Conservation (phyloP, 2,888 invertebrate genomes). For the Agonopterix subpropinquella region DNA sequence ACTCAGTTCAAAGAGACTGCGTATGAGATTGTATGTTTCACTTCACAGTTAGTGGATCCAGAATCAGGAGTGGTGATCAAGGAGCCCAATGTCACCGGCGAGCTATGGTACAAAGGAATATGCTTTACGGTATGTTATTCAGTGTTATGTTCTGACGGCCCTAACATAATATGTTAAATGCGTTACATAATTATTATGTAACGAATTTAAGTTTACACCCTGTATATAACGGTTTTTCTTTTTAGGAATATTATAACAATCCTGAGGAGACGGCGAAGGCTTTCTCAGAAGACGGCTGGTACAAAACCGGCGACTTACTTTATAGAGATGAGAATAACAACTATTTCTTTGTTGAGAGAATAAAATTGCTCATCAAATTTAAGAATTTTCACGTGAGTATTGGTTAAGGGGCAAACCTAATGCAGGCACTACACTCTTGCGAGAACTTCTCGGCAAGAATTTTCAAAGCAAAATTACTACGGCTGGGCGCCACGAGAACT, state of each 20-base stretch:
- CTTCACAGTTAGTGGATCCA: slow-evolving; percentile 20
- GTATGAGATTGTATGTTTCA: not conserved
- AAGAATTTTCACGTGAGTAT: slow-evolving; percentile 40
- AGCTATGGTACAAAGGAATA: slow-evolving; percentile 37
- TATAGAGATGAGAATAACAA: slow-evolving; percentile 31
- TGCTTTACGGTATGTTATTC: not conserved
- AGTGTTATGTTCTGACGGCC: too few relatives aligned
- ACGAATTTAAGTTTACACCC: too few relatives aligned
- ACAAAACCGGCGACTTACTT: slow-evolving; percentile 33
- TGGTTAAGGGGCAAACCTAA: not conserved
- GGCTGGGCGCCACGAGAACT: too few relatives aligned
- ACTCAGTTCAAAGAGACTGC: not conserved
- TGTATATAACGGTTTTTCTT: slow-evolving; percentile 1
- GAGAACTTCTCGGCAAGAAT: too few relatives aligned
- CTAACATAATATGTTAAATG: too few relatives aligned
- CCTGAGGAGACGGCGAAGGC: slow-evolving; percentile 42
- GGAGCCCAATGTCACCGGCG: slow-evolving; percentile 44
- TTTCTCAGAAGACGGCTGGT: slow-evolving; percentile 50
- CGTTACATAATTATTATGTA: too few relatives aligned
- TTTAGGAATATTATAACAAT: slow-evolving; percentile 36
- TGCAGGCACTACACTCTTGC: too few relatives aligned
- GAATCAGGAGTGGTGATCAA: slow-evolving; percentile 41
- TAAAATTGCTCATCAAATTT: slow-evolving; percentile 52
- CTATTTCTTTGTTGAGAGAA: slow-evolving; percentile 49
- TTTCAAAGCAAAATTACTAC: too few relatives aligned